These are phyloP conservation scores for Ceramica pisi DNA, from an alignment of 2,888 invertebrate species.

Conservation along the genomic window DNA sequence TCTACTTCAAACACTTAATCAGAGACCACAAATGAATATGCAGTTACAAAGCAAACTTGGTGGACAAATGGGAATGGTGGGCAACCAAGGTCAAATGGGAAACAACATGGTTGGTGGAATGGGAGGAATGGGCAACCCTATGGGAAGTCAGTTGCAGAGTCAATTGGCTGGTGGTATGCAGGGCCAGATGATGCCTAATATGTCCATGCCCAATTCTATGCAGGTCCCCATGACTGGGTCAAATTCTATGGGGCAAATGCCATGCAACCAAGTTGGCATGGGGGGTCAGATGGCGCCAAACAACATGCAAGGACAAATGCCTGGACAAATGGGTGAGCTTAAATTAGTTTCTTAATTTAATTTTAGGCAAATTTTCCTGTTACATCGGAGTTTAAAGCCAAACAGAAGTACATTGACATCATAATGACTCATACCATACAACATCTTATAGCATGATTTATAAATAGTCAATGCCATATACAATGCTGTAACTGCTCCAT, in stretches of 20 bases:
- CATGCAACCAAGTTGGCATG: slow-evolving; percentile 88
- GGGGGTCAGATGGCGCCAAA: slow-evolving; percentile 85
- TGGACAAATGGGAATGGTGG: slow-evolving; percentile 89
- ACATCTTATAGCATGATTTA: not conserved
- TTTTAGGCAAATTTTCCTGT: slow-evolving; percentile 23
- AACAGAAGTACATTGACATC: not conserved
- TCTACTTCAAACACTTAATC: slow-evolving; percentile 94
- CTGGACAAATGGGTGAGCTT: slow-evolving; percentile 87
- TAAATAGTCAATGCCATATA: slow-evolving; percentile 6
- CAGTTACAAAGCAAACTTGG: slow-evolving; percentile 91
- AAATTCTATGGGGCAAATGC: slow-evolving; percentile 85
- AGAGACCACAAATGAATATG: slow-evolving; percentile 91
- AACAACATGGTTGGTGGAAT: slow-evolving; percentile 89
- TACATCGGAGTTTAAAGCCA: slow-evolving; percentile 2
- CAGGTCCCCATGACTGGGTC: slow-evolving; percentile 83
- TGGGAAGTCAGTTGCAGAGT: slow-evolving; percentile 87
- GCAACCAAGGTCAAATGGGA: slow-evolving; percentile 90
- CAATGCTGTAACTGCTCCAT: not conserved
- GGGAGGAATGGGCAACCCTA: slow-evolving; percentile 86
- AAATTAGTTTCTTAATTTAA: not conserved
- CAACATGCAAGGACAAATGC: slow-evolving; percentile 81
- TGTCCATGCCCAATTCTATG: slow-evolving; percentile 85
- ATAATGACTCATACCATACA: not conserved
- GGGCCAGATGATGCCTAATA: slow-evolving; percentile 88
- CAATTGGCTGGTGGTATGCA: slow-evolving; percentile 86